Percentiles rank a stretch among this genome's conserved stretches.
Evolutionary conservation across 2,113 vertebrate genomes (phyloP).

Genomic region (Nothobranchius kuhntae): DNA sequence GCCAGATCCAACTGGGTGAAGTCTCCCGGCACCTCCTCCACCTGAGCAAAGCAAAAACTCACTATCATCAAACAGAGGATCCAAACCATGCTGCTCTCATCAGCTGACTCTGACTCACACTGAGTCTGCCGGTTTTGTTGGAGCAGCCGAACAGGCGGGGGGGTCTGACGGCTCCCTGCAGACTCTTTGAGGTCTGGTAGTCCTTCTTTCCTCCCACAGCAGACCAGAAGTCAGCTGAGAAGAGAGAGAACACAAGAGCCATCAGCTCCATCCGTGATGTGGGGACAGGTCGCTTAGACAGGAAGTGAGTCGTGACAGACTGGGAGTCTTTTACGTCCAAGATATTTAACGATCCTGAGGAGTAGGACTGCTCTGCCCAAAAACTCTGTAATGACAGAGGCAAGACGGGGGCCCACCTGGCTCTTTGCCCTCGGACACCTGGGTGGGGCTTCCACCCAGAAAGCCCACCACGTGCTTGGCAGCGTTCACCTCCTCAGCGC

Average conservation of each 20-base stretch:
- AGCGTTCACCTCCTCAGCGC: conserved; percentile 69
- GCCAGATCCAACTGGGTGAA: conserved; percentile 82
- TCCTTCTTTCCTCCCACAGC: conserved; percentile 80
- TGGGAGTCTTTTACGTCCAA: neutral
- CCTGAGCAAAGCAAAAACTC: conserved; percentile 51
- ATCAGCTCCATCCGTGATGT: too few species aligned
- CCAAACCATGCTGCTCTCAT: neutral
- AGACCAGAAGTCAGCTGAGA: conserved; percentile 77
- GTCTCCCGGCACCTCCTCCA: conserved; percentile 84
- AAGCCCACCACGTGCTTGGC: conserved; percentile 72
- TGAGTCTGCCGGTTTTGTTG: conserved; percentile 80
- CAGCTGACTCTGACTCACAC: conserved; percentile 60
- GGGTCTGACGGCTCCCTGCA: conserved; percentile 59
- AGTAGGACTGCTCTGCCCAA: too few species aligned
- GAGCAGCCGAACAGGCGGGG: conserved; percentile 83
- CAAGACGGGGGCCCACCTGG: conserved; percentile 64
- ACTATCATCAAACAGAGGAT: neutral
- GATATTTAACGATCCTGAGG: too few species aligned
- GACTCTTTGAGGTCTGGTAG: conserved; percentile 80
- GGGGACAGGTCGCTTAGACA: neutral
- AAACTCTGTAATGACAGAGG: too few species aligned
- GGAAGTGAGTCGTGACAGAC: conserved; percentile 8
- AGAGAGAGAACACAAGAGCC: conserved; percentile 4
- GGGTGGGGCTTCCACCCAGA: conserved; percentile 68
- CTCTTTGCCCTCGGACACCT: conserved; percentile 79